phyloP scores from a whole-genome alignment of 2,797 vertebrate species.

The Avahi laniger region DNA sequence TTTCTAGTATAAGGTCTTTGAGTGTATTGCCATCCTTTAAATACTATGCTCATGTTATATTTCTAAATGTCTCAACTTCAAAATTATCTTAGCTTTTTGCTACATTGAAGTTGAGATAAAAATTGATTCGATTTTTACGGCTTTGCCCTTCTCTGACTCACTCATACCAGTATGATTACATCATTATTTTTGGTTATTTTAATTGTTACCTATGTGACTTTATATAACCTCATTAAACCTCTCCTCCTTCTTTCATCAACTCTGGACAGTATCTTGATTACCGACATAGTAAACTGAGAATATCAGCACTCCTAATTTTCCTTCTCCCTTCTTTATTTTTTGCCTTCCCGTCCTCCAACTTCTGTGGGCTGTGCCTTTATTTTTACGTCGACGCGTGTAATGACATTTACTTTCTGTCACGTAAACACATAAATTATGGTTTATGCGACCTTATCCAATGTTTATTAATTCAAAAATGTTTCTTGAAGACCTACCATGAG shows the following conservation, averaged over 20 bases:
- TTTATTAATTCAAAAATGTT: background rate
- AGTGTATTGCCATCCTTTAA: background rate
- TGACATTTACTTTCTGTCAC: background rate
- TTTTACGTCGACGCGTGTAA: background rate
- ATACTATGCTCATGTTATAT: background rate
- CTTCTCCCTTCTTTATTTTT: background rate
- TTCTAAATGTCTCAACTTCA: background rate
- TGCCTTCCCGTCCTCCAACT: background rate
- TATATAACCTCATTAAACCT: background rate
- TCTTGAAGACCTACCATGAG: background rate
- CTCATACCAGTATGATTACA: background rate
- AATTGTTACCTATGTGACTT: background rate
- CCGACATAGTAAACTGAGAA: background rate
- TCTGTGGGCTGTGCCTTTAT: background rate
- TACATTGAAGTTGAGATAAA: background rate
- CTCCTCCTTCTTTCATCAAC: background rate
- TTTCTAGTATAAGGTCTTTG: background rate
- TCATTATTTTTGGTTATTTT: background rate
- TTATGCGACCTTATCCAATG: background rate
- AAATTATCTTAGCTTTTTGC: background rate
- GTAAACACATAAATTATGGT: background rate
- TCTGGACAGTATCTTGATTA: slow-evolving; percentile 7
- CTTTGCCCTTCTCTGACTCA: background rate
- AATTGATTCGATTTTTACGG: background rate
- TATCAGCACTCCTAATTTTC: background rate